phyloP scores from a whole-genome alignment of 2,113 vertebrate genomes.

The Nothocercus nigrocapillus region DNA sequence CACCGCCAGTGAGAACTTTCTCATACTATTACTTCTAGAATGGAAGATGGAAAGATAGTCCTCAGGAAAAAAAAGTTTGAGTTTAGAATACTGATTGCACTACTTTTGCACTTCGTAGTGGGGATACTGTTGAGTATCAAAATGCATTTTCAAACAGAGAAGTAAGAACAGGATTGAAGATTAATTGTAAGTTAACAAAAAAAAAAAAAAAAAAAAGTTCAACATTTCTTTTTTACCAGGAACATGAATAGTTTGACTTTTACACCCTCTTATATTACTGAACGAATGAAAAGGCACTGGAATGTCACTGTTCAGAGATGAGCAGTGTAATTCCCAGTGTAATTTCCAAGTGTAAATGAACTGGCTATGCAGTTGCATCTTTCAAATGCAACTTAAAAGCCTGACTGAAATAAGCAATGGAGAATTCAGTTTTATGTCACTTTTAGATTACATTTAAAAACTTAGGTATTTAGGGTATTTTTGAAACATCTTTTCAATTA shows the following conservation, averaged over 20 bases:
- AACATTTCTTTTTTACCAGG: not conserved
- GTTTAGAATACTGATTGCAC: not conserved
- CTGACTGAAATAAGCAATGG: not conserved
- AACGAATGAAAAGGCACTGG: not conserved
- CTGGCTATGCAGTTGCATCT: not conserved
- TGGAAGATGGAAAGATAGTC: not conserved
- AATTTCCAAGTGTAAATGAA: not conserved
- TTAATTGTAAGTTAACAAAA: not conserved
- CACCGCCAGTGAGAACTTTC: not conserved
- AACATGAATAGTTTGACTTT: not conserved
- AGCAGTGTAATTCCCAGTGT: not conserved
- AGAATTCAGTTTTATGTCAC: not conserved
- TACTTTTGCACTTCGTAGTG: not conserved
- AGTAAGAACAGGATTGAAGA: not conserved
- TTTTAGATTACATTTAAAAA: not conserved
- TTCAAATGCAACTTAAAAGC: not conserved
- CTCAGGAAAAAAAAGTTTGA: not conserved
- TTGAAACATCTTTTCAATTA: not conserved
- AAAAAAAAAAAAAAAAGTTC: not conserved
- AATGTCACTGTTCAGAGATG: not conserved
- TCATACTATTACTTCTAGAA: not conserved
- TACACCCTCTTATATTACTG: not conserved
- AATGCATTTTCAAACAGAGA: not conserved
- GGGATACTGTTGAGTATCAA: not conserved
- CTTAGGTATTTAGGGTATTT: not conserved